Percentiles rank a stretch among this genome's conserved stretches.
These are phyloP conservation scores for Dysmachus trigonus DNA, from an alignment of 2,888 invertebrate genomes.

Conservation along the genomic window DNA sequence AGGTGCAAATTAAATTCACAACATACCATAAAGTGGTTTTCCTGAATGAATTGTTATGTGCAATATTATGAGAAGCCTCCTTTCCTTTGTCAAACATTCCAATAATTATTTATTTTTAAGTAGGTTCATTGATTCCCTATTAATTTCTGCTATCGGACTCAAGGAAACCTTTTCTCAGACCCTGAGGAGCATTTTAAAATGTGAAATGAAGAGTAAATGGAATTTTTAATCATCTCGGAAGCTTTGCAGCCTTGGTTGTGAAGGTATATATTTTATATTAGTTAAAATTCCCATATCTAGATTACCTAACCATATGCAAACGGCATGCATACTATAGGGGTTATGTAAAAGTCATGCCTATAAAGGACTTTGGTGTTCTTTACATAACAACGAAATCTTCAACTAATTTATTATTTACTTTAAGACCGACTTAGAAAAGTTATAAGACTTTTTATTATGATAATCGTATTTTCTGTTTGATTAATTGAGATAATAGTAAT, in stretches of 20 bases:
- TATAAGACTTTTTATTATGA: no score
- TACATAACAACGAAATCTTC: not conserved
- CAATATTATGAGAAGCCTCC: not conserved
- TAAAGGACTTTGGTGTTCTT: not conserved
- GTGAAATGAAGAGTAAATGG: not conserved
- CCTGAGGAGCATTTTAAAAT: not conserved
- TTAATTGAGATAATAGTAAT: not conserved
- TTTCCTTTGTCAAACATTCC: no score
- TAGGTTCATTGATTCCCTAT: not conserved
- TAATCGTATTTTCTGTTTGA: not conserved
- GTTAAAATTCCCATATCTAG: not conserved
- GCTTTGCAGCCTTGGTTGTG: not conserved
- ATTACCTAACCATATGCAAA: not conserved
- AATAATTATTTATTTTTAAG: no score
- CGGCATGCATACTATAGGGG: not conserved
- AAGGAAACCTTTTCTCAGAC: not conserved
- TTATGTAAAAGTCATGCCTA: not conserved
- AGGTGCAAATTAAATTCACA: no score
- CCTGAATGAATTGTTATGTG: not conserved
- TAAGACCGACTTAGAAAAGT: no score
- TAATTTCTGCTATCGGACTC: not conserved
- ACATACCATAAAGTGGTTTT: not conserved
- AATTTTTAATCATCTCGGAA: not conserved
- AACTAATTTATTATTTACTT: not conserved
- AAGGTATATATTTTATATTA: not conserved